Percentiles rank a stretch among this genome's conserved stretches.
Conservation (phyloP, 2,888 invertebrate species). For the Malthinus seriepunctatus region DNA sequence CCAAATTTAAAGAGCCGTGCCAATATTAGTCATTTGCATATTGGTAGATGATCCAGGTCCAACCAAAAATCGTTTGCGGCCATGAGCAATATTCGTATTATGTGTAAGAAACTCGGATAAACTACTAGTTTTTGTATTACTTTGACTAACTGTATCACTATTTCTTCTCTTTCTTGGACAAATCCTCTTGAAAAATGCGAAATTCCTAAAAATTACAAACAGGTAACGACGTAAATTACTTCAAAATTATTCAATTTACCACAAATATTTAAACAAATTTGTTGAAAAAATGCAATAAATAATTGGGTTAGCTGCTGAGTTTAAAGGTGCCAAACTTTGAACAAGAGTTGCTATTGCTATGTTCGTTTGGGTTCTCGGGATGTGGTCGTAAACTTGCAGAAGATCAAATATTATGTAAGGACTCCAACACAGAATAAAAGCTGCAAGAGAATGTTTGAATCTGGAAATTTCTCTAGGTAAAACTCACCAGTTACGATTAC, state of each 20-base stretch:
- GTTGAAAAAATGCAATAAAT: constrained; percentile 5
- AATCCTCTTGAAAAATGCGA: constrained; percentile 46
- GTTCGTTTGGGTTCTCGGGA: constrained; percentile 78
- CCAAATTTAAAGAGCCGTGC: not conserved
- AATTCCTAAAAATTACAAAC: constrained; percentile 35
- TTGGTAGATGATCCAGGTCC: too few relatives aligned
- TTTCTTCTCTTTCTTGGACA: constrained; percentile 40
- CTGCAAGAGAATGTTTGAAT: constrained; percentile 57
- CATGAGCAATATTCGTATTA: constrained; percentile 25
- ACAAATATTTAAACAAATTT: not conserved
- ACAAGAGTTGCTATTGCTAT: constrained; percentile 87
- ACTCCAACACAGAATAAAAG: constrained; percentile 93
- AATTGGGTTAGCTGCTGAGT: constrained; percentile 88
- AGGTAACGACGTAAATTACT: not conserved
- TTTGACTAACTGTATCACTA: constrained; percentile 53
- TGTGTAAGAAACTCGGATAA: constrained; percentile 45
- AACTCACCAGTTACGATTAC: constrained; percentile 76
- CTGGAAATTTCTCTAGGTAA: constrained; percentile 45
- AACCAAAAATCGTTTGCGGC: too few relatives aligned
- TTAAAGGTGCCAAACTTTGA: constrained; percentile 88
- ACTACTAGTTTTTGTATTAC: constrained; percentile 56
- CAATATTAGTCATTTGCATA: not conserved
- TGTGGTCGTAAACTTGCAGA: constrained; percentile 83
- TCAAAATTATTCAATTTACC: not conserved
- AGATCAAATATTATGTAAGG: constrained; percentile 93